Conservation (phyloP, 2,797 vertebrate genomes). For the Remorina albescens region DNA sequence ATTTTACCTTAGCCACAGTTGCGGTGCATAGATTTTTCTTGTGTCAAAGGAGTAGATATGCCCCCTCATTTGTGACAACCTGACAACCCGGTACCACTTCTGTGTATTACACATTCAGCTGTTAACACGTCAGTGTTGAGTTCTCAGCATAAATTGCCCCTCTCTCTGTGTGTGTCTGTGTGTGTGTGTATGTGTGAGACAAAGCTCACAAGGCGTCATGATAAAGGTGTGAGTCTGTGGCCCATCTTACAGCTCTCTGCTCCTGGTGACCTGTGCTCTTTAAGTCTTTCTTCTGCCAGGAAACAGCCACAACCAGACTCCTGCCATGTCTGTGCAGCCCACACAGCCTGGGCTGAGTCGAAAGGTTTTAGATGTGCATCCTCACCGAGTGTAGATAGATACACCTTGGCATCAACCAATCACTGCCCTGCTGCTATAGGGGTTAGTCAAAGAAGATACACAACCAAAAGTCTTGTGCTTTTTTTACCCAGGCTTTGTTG, state of each 20-base stretch:
- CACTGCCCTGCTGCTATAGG: conserved; percentile 18
- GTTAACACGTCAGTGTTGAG: conserved; percentile 28
- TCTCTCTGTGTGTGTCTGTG: conserved; percentile 4
- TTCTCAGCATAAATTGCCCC: conserved; percentile 13
- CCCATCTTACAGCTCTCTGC: conserved; percentile 34
- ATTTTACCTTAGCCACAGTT: conserved; percentile 22
- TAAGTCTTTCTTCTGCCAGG: conserved; percentile 18
- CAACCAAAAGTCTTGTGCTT: conserved; percentile 17
- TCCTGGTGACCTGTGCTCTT: conserved; percentile 19
- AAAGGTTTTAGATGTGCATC: conserved; percentile 40
- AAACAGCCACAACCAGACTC: conserved; percentile 37
- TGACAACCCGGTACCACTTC: conserved; percentile 39
- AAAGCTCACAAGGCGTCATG: conserved; percentile 36
- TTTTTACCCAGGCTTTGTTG: conserved; percentile 29
- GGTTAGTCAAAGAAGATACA: conserved; percentile 14
- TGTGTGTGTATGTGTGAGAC: neutral
- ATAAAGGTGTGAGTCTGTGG: conserved; percentile 30
- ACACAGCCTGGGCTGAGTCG: conserved; percentile 15
- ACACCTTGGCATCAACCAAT: conserved; percentile 15
- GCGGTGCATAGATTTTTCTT: conserved; percentile 20
- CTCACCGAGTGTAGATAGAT: conserved; percentile 6
- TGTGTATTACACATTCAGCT: conserved; percentile 11
- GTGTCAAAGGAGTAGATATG: conserved; percentile 16
- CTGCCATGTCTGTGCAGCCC: conserved; percentile 24
- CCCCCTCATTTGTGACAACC: conserved; percentile 43